Evolutionary conservation across 2,113 vertebrate species (phyloP).

Genomic region (Tamias sibiricus): DNA sequence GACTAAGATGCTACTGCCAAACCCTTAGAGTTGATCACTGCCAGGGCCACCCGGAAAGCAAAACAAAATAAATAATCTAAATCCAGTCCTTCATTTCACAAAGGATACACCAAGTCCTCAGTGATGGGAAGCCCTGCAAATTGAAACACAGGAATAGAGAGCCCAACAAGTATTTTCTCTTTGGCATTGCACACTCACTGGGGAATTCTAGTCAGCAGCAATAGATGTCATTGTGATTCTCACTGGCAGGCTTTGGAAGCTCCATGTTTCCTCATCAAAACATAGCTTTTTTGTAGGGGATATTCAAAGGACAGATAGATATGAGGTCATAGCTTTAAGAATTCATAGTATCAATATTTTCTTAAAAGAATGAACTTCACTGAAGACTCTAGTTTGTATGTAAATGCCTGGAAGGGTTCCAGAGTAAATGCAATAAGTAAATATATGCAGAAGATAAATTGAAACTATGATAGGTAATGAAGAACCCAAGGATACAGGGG

Average conservation of each 20-base stretch:
- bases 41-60: not conserved
- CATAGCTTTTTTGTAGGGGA: not conserved
- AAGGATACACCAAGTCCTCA: not conserved
- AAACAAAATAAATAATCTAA: not conserved
- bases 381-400: not conserved
- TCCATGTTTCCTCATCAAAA: conserved; percentile 57
- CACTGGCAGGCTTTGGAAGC: not conserved
- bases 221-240: not conserved
- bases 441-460: not conserved
- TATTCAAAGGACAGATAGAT: not conserved
- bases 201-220: not conserved
- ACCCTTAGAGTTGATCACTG: not conserved
- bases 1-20: not conserved
- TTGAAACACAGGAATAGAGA: not conserved
- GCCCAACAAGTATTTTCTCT: not conserved
- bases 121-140: not conserved
- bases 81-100: not conserved
- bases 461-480: not conserved
- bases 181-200: not conserved
- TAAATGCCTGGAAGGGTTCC: not conserved
- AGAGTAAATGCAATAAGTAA: not conserved
- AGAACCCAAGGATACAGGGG: not conserved
- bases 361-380: not conserved
- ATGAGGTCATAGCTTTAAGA: not conserved
- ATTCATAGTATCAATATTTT: not conserved